These are phyloP conservation scores for Borostomias antarcticus DNA, from an alignment of 2,797 vertebrate species.

Conservation along the genomic window DNA sequence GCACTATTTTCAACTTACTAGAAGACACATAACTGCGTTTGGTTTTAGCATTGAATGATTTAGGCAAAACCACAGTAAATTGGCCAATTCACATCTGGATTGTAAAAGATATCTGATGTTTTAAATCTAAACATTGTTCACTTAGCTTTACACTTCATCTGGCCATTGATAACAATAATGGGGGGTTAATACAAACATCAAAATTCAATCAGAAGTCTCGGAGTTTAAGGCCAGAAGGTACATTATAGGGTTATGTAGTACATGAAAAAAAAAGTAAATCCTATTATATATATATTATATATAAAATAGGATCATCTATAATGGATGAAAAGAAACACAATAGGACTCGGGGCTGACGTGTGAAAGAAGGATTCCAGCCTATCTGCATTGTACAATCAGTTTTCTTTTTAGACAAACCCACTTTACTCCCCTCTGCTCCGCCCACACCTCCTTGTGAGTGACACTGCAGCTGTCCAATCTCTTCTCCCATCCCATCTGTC, in stretches of 20 bases:
- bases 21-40: too few species aligned
- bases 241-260: too few species aligned
- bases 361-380: constrained; percentile 35
- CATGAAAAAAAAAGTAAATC: too few species aligned
- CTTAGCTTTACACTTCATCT: too few species aligned
- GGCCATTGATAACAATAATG: too few species aligned
- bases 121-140: too few species aligned
- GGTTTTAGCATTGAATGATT: too few species aligned
- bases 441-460: neutral
- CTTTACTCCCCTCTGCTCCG: neutral
- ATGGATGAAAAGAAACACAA: constrained; percentile 73
- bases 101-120: too few species aligned
- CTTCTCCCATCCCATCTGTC: constrained; percentile 47
- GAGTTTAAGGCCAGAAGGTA: neutral
- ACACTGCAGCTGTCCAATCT: constrained; percentile 33
- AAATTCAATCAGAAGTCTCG: neutral
- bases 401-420: constrained; percentile 48
- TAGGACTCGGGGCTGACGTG: constrained; percentile 34
- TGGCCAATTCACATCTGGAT: too few species aligned
- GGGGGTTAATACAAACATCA: neutral
- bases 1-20: too few species aligned
- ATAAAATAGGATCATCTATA: constrained; percentile 73
- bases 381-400: constrained; percentile 91
- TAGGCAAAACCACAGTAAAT: too few species aligned
- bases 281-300: too few species aligned